Evolutionary conservation across 1,140 invertebrate species (phyloP), one percentile per base, ranked within the genome.

Genomic region (Diabrotica undecimpunctata): DNA sequence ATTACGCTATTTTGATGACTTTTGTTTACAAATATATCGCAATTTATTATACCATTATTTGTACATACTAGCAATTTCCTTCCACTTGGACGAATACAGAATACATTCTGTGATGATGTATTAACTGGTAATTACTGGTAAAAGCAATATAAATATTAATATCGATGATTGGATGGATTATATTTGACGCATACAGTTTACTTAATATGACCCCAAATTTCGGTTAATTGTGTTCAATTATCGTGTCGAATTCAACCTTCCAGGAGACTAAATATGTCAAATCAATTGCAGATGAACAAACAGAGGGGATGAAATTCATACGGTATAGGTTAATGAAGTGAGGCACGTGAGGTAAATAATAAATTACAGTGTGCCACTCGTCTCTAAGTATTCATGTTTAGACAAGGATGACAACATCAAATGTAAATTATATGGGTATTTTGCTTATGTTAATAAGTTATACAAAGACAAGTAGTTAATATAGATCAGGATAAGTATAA

Each of bases 221-320:
- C 41, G 41, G 41, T 46, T 46, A 46, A 46, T 46, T 46, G 41
- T 46, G 41, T 46, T 46, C 41, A 46, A 46, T 46, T 46, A 46
- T 46, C 41, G n/a, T n/a, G 41, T 46, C 41, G 41, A 46, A 46
- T 46, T 46, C 41, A 46, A n/a, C 41, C 41, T 46, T 46, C n/a
- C 41, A 46, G 41, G 41, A 46, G 41, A 46, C 41, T 46, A 46
- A 46, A 46, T 46, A 46, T 46, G 41, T 46, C 41, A 46, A 46
- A 46, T 46, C 41, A 6, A 46, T 46, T 46, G 41, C 41, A 46
- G 41, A 46, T 46, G 41, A 46, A n/a, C 41, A 46, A 46, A 46
- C 41, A 46, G 8, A n/a, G 41, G 41, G 41, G 8, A 46, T 46
- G 41, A 46, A 46, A 46, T 46, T 46, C 41, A 46, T 46, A 46